These are phyloP conservation scores for Polypterus senegalus DNA, from an alignment of 2,113 vertebrate species.

Conservation along the genomic window DNA sequence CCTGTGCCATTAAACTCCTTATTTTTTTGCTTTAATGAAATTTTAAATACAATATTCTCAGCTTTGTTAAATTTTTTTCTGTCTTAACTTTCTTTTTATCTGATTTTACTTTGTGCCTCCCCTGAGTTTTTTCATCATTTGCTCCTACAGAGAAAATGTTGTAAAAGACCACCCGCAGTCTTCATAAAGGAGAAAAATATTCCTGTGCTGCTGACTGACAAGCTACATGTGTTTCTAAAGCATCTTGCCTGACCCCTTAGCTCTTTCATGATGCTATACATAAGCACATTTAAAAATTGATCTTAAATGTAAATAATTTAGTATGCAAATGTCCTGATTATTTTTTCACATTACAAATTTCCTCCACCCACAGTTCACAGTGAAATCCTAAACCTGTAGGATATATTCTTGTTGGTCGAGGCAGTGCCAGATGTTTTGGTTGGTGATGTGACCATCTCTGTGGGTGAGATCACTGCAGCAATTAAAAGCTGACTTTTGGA, in stretches of 20 bases:
- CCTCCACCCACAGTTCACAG: too few species aligned
- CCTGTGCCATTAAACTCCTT: conserved; percentile 37
- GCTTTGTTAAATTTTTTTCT: conserved; percentile 8
- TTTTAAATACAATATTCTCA: neutral
- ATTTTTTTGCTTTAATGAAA: conserved; percentile 5
- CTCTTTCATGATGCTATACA: neutral
- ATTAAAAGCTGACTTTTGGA: too few species aligned
- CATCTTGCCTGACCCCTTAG: neutral
- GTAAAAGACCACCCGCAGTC: neutral
- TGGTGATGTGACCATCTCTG: too few species aligned
- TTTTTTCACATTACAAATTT: too few species aligned
- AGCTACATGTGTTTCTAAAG: neutral
- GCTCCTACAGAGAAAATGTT: neutral
- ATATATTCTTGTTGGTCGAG: too few species aligned
- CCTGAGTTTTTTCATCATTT: neutral
- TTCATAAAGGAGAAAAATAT: neutral
- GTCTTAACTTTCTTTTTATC: neutral
- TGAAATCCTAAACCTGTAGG: too few species aligned
- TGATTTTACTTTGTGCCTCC: neutral
- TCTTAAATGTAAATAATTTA: too few species aligned
- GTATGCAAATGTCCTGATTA: too few species aligned
- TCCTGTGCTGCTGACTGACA: neutral
- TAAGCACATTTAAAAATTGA: too few species aligned
- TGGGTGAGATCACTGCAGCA: too few species aligned
- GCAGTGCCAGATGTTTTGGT: too few species aligned